These are phyloP conservation scores for Caenorhabditis sinica DNA, from an alignment of 2,888 invertebrate genomes.

Conservation along the genomic window DNA sequence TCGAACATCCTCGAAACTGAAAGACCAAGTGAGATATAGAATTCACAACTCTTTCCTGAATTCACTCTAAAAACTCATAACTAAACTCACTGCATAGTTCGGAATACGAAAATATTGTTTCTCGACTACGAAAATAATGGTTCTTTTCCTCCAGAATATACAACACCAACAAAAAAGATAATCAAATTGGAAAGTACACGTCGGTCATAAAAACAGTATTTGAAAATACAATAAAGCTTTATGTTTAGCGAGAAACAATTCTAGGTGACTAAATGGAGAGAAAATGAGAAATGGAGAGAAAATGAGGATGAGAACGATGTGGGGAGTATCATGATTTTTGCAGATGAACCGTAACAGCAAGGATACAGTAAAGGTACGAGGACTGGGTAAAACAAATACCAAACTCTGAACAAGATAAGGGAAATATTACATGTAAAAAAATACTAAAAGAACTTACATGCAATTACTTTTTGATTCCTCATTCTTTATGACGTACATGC, in stretches of 20 bases:
- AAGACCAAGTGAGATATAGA: constrained; percentile 2
- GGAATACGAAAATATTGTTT: not conserved
- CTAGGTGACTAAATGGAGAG: too few relatives aligned
- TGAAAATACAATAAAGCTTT: too few relatives aligned
- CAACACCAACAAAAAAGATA: not conserved
- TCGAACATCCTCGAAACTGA: constrained; percentile 61
- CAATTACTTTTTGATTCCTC: too few relatives aligned
- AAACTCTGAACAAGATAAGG: not conserved
- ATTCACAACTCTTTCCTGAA: not conserved
- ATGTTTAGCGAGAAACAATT: not conserved
- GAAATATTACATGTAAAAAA: constrained; percentile 10
- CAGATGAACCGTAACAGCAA: not conserved
- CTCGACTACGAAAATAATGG: not conserved
- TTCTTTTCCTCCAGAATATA: not conserved
- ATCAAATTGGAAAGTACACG: not conserved
- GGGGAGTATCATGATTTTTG: not conserved
- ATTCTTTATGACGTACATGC: too few relatives aligned
- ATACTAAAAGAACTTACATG: constrained; percentile 6
- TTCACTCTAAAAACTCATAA: not conserved
- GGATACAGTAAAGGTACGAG: not conserved
- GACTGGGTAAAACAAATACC: constrained; percentile 27
- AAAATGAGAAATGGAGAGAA: too few relatives aligned
- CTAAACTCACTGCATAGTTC: not conserved
- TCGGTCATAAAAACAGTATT: too few relatives aligned
- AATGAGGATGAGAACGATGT: too few relatives aligned